Percentiles rank a stretch among this genome's conserved stretches.
phyloP scores from a whole-genome alignment of 2,888 invertebrate species.

The Leptothorax acervorum region DNA sequence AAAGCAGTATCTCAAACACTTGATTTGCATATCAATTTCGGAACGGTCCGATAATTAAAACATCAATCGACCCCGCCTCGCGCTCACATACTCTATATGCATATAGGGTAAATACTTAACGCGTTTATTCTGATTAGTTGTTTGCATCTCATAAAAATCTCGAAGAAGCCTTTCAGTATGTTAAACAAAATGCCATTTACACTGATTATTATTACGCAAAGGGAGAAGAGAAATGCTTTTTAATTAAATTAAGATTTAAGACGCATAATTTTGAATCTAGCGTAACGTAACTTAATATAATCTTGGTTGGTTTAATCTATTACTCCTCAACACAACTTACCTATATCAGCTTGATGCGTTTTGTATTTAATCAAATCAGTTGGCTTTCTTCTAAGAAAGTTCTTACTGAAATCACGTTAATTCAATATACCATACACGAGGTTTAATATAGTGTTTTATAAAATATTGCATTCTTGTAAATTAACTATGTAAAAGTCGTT shows the following conservation, averaged over 20 bases:
- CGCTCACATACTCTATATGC: neutral
- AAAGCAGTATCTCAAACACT: slow-evolving; percentile 37
- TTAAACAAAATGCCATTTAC: slow-evolving; percentile 17
- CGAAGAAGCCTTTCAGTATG: slow-evolving; percentile 4
- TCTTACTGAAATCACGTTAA: neutral
- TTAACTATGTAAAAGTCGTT: neutral
- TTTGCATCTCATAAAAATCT: slow-evolving; percentile 12
- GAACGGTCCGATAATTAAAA: slow-evolving; percentile 64
- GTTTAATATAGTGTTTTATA: neutral
- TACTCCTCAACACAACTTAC: neutral
- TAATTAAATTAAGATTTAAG: slow-evolving; percentile 20
- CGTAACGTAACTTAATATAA: neutral
- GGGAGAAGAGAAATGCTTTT: neutral
- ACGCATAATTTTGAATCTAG: neutral
- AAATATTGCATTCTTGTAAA: neutral
- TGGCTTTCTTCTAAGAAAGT: neutral
- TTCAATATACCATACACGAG: neutral
- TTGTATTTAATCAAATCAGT: slow-evolving; percentile 3
- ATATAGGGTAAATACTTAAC: slow-evolving; percentile 35
- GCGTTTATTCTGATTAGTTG: slow-evolving; percentile 11
- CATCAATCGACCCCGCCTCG: slow-evolving; percentile 45
- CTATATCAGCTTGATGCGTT: neutral
- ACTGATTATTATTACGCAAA: neutral
- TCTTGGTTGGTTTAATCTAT: neutral
- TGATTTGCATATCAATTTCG: slow-evolving; percentile 63